Conservation (phyloP, 2,113 vertebrate genomes). For the Litocranius walleri region DNA sequence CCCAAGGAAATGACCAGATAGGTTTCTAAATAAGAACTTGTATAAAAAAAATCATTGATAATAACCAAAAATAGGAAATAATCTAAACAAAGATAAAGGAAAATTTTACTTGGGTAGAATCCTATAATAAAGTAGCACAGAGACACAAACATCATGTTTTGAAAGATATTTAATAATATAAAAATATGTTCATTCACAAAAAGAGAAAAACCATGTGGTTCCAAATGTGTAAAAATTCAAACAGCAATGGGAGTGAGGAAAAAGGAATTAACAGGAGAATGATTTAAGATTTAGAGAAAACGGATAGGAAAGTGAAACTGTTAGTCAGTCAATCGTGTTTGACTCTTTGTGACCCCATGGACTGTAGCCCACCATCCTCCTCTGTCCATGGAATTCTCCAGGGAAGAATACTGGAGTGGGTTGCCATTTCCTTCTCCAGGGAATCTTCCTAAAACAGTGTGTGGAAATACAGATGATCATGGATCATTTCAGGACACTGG, state of each 20-base stretch:
- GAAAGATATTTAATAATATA: neutral
- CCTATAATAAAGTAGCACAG: neutral
- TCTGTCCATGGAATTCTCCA: neutral
- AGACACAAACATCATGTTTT: neutral
- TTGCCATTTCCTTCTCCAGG: neutral
- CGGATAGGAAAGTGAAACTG: neutral
- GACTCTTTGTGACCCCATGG: neutral
- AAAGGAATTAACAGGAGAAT: neutral
- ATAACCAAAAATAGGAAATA: neutral
- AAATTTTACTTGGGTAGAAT: neutral
- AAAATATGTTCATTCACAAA: neutral
- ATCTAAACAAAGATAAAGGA: neutral
- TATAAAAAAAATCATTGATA: neutral
- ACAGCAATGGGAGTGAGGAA: neutral
- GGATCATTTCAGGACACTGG: neutral
- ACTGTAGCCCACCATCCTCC: neutral
- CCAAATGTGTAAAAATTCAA: neutral
- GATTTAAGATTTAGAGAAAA: neutral
- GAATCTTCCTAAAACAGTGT: neutral
- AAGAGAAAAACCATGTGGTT: neutral
- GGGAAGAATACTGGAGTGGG: neutral
- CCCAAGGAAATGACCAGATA: neutral
- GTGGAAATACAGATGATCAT: neutral
- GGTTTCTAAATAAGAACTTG: neutral
- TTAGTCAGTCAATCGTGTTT: neutral